Evolutionary conservation across 2,113 vertebrate species (phyloP).

Genomic region (Odocoileus virginianus): DNA sequence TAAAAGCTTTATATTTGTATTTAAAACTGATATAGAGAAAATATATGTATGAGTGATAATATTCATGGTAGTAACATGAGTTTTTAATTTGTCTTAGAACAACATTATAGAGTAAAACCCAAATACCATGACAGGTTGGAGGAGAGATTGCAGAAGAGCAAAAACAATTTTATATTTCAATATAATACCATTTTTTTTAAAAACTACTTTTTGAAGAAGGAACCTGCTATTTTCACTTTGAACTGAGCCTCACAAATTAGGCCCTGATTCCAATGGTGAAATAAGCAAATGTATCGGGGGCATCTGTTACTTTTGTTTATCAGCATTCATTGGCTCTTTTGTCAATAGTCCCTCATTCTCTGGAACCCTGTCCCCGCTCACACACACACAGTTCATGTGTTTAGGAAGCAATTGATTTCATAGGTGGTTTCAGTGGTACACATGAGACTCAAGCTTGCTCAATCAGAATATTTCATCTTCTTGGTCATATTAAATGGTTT

Average conservation of each 20-base stretch:
- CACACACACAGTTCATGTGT: background rate
- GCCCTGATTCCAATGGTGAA: background rate
- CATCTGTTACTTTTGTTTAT: background rate
- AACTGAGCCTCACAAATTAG: background rate
- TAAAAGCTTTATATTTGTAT: conserved; percentile 21
- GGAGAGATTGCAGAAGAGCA: background rate
- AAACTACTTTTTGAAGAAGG: background rate
- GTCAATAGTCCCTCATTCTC: background rate
- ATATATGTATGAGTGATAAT: background rate
- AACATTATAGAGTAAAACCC: background rate
- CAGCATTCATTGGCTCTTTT: background rate
- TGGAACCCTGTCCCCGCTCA: rapidly evolving
- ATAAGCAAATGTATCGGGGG: background rate
- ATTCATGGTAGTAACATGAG: background rate
- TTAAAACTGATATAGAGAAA: background rate
- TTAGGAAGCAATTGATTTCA: background rate
- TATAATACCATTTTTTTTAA: background rate
- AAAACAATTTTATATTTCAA: background rate
- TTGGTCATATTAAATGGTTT: background rate
- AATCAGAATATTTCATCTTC: background rate
- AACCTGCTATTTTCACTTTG: background rate
- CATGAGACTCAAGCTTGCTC: background rate
- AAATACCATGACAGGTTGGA: background rate
- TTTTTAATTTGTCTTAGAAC: conserved; percentile 16
- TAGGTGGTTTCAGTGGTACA: background rate